Evolutionary conservation across 2,113 vertebrate species (phyloP).

Genomic region (Sardina pilchardus): DNA sequence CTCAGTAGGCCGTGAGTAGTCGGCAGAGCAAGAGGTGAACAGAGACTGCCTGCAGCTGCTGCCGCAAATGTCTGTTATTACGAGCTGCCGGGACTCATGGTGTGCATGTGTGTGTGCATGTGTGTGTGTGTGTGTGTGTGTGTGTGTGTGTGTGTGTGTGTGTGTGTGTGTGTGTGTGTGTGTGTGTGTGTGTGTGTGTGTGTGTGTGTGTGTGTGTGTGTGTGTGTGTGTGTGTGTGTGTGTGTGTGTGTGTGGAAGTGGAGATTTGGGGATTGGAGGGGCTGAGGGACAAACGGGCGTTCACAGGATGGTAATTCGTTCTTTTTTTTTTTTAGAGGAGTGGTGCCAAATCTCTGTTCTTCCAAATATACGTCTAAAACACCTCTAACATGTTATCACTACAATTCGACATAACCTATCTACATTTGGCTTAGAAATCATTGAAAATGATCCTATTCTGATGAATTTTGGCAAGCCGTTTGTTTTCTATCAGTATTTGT

Average conservation of each 20-base stretch:
- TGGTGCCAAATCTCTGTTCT: not conserved
- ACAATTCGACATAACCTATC: not conserved
- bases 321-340: not conserved
- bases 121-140: not conserved
- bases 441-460: not conserved
- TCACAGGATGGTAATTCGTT: not conserved
- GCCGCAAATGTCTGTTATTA: constrained; percentile 43
- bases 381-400: not conserved
- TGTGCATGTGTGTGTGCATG: not conserved
- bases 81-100: constrained; percentile 14
- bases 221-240: too few relatives aligned
- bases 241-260: not conserved
- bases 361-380: not conserved
- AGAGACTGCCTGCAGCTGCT: constrained; percentile 29
- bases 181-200: not conserved
- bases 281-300: not conserved
- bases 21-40: constrained; percentile 27
- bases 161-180: not conserved
- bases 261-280: not conserved
- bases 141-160: not conserved
- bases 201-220: not conserved
- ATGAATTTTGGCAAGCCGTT: not conserved
- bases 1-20: not conserved
- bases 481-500: not conserved
- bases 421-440: not conserved